Percentiles rank a stretch among this genome's conserved stretches.
Conservation (phyloP, 2,888 invertebrate genomes). For the Plusia festucae region DNA sequence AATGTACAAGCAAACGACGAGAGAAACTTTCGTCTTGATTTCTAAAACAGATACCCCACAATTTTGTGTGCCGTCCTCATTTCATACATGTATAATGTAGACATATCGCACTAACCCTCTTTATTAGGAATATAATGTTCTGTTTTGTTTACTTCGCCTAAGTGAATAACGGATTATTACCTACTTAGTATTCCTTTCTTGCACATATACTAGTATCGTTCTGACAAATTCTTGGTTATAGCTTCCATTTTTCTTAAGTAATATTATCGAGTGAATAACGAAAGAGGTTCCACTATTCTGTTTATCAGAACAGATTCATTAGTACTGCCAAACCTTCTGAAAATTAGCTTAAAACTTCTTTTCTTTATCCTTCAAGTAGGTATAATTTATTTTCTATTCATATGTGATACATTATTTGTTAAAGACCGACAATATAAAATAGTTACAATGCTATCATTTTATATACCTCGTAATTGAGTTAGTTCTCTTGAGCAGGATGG, state of each 20-base stretch:
- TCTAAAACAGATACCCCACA: conserved; percentile 14
- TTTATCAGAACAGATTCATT: conserved; percentile 18
- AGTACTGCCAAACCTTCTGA: conserved; percentile 7
- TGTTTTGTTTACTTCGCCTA: conserved; percentile 66
- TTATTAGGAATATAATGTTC: conserved; percentile 57
- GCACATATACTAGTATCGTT: conserved; percentile 54
- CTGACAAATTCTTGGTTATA: conserved; percentile 54
- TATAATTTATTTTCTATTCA: conserved; percentile 13
- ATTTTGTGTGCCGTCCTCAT: conserved; percentile 21
- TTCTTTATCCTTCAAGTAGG: conserved; percentile 1
- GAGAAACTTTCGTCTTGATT: conserved; percentile 26
- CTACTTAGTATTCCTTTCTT: conserved; percentile 67
- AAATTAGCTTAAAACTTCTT: conserved; percentile 1
- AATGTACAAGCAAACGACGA: conserved; percentile 13
- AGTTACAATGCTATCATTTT: conserved; percentile 40
- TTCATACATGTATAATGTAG: conserved; percentile 44
- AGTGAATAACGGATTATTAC: conserved; percentile 68
- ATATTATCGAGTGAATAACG: conserved; percentile 23
- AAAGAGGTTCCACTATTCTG: conserved; percentile 30
- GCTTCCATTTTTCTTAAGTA: conserved; percentile 46
- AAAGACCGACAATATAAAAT: conserved; percentile 25
- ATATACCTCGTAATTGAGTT: conserved; percentile 64
- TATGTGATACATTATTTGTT: conserved; percentile 14
- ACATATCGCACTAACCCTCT: conserved; percentile 38
- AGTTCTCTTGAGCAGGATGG: conserved; percentile 68